phyloP scores from a whole-genome alignment of 2,113 vertebrate species.

The Probosciger aterrimus region DNA sequence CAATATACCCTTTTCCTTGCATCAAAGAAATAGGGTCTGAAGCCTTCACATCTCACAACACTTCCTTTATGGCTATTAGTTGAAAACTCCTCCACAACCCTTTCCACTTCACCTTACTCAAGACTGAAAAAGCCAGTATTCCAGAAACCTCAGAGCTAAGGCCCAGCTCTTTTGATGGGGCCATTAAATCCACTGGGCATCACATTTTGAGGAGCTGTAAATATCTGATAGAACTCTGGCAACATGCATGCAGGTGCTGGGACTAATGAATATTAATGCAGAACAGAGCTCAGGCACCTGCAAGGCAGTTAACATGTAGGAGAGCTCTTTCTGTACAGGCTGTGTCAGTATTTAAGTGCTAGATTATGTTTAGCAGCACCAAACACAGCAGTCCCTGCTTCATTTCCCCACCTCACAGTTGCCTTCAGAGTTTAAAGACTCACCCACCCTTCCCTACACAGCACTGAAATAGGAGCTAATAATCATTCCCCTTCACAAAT shows the following conservation, averaged over 20 bases:
- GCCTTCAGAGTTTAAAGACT: background rate
- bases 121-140: background rate
- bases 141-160: background rate
- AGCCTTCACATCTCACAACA: background rate
- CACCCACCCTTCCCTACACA: background rate
- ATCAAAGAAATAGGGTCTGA: background rate
- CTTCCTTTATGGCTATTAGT: background rate
- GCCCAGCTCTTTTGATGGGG: background rate
- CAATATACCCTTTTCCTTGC: background rate
- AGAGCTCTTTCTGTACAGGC: background rate
- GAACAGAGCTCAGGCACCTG: background rate
- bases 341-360: background rate
- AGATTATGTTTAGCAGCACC: background rate
- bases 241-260: background rate
- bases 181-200: background rate
- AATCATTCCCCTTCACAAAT: background rate
- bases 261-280: background rate
- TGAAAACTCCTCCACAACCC: background rate
- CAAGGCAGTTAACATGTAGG: background rate
- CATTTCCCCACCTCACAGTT: background rate
- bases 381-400: background rate
- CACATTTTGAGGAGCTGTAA: background rate
- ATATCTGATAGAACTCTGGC: background rate
- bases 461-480: background rate
- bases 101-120: background rate